Percentiles rank a stretch among this genome's conserved stretches.
phyloP scores from a whole-genome alignment of 2,113 vertebrate genomes.

The Ammospiza nelsoni region DNA sequence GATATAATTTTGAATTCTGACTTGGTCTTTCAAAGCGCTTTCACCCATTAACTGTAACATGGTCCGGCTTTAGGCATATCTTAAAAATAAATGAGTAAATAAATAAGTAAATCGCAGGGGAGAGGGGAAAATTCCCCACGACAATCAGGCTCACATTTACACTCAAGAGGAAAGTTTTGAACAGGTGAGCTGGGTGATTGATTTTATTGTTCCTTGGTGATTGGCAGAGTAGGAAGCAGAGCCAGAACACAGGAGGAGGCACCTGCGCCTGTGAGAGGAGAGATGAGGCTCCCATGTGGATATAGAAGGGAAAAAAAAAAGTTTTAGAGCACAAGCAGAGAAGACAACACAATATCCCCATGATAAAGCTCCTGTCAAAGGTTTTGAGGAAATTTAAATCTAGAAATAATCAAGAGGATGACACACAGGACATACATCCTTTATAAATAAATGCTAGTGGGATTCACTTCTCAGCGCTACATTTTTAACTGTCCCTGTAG shows the following conservation, averaged over 20 bases:
- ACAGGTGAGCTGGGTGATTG: accelerated
- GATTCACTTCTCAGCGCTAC: not conserved
- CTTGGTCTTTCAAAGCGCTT: not conserved
- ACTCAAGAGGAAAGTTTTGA: not conserved
- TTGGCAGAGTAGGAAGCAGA: not conserved
- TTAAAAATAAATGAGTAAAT: not conserved
- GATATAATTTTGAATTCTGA: not conserved
- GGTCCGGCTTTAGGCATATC: not conserved
- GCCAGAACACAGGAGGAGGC: accelerated
- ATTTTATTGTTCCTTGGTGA: not conserved
- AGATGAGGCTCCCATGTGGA: not conserved
- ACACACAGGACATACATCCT: not conserved
- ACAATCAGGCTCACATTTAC: not conserved
- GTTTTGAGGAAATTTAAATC: not conserved
- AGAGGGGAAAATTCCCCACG: not conserved
- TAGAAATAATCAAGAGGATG: not conserved
- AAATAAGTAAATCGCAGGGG: accelerated
- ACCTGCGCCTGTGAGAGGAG: not conserved
- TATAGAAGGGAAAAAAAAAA: not conserved
- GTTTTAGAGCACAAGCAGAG: not conserved
- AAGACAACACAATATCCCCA: not conserved
- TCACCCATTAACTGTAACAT: not conserved
- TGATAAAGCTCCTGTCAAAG: not conserved
- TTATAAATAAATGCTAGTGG: not conserved
- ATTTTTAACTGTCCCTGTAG: not conserved